Percentiles rank a stretch among this genome's conserved stretches.
These are phyloP conservation scores for Columba janthina DNA, from an alignment of 2,113 vertebrate genomes.

Conservation along the genomic window DNA sequence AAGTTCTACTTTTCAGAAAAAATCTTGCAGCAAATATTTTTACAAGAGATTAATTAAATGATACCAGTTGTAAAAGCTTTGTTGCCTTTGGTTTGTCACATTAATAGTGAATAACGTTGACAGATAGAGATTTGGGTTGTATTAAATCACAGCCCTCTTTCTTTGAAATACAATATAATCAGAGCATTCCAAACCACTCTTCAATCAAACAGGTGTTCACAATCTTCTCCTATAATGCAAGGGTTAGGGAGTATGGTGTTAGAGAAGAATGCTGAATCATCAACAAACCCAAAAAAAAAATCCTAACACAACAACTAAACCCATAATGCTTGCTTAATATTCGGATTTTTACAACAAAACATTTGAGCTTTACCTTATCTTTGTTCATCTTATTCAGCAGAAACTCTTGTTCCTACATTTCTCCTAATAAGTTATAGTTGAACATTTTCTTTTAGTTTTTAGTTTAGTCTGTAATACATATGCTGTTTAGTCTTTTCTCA, in stretches of 20 bases:
- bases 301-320: neutral
- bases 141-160: conserved; percentile 30
- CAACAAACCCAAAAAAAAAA: neutral
- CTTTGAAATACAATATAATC: conserved; percentile 28
- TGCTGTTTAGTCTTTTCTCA: neutral
- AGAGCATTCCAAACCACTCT: neutral
- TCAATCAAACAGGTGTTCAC: neutral
- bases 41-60: conserved; percentile 5
- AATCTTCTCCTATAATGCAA: neutral
- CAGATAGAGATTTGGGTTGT: neutral
- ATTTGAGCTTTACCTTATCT: neutral
- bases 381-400: neutral
- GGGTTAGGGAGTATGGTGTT: neutral
- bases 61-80: neutral
- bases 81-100: neutral
- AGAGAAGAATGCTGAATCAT: neutral
- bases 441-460: neutral
- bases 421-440: neutral
- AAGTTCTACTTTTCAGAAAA: conserved; percentile 1
- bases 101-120: neutral
- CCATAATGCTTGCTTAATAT: neutral
- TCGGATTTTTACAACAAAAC: neutral
- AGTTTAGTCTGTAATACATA: neutral
- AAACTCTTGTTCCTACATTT: neutral
- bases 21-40: neutral